Evolutionary conservation across 2,888 invertebrate genomes (phyloP), one percentile per base, ranked within the genome.

Genomic region (Rhagophthalmus giganteus): DNA sequence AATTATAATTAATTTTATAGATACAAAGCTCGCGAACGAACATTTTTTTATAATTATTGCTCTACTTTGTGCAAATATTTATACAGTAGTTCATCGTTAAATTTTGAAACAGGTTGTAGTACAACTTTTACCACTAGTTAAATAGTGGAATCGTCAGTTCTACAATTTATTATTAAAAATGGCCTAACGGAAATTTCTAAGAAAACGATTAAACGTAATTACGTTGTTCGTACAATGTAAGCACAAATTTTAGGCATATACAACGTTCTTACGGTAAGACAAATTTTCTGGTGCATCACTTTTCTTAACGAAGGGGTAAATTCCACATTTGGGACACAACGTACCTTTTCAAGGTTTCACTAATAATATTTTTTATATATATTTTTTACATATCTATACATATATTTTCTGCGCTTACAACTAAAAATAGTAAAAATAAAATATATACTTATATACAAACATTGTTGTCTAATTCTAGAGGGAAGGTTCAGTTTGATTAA

Each of bases 361-460:
- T 24, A 24, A 37, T 26, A 37, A 37, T 11, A 1, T 25, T 37
- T 34, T 9, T 24, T 13, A 8, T 35, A 27, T 13, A 34, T 35
- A 16, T 31, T 38, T 47, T 47, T 38, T 35, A 47, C 24, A 32
- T 38, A 38, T 37, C 47, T 47, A 32, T 47, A 47, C 47, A 47
- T 26, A 13, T 26, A 12, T 47, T 39, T n/a, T 16, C 28, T 44
- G 27, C 41, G 49, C 49, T 49, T 41, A 41, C 11, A 49, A 49
- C 40, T 33, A 40, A 49, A 49, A 49, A 49, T 49, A 49, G 35
- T 49, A 49, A 49, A 41, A 49, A 49, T 41, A 49, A 49, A 49
- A 49, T 49, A 47, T 47, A 31, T 47, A 47, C 47, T 47, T 47
- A 47, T 47, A 16, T 47, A 47, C 47, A 47, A 47, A 47, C 47